Conservation (phyloP, 2,888 invertebrate species). For the Drosophila pseudotalamancana region DNA sequence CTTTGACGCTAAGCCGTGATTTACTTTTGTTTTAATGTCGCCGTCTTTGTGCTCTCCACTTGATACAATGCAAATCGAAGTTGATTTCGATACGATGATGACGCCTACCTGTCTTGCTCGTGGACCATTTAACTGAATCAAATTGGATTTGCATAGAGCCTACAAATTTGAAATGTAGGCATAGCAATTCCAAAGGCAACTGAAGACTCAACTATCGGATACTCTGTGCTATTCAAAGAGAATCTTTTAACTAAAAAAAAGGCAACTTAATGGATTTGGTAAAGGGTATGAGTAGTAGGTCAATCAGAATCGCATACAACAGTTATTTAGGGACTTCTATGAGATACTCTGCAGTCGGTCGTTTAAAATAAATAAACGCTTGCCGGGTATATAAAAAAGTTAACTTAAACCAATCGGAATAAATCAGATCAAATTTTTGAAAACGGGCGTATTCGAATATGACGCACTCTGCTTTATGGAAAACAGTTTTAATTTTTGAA, state of each 20-base stretch:
- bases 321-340: neutral
- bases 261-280: neutral
- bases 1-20: conserved; percentile 82
- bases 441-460: too few relatives aligned
- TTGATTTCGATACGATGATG: conserved; percentile 60
- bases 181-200: neutral
- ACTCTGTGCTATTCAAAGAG: neutral
- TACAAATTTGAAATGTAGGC: conserved; percentile 19
- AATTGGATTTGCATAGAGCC: conserved; percentile 70
- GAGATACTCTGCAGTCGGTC: too few relatives aligned
- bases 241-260: neutral
- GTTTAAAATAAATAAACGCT: too few relatives aligned
- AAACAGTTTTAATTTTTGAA: too few relatives aligned
- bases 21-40: conserved; percentile 83
- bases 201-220: neutral
- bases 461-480: too few relatives aligned
- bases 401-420: too few relatives aligned
- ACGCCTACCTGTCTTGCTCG: conserved; percentile 65
- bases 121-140: conserved; percentile 52
- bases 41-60: conserved; percentile 62
- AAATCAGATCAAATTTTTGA: too few relatives aligned
- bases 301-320: neutral
- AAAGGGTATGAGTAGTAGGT: neutral
- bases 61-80: conserved; percentile 52
- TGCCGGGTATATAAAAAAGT: too few relatives aligned